phyloP scores from a whole-genome alignment of 2,113 vertebrate species.

The Leuciscus idus region DNA sequence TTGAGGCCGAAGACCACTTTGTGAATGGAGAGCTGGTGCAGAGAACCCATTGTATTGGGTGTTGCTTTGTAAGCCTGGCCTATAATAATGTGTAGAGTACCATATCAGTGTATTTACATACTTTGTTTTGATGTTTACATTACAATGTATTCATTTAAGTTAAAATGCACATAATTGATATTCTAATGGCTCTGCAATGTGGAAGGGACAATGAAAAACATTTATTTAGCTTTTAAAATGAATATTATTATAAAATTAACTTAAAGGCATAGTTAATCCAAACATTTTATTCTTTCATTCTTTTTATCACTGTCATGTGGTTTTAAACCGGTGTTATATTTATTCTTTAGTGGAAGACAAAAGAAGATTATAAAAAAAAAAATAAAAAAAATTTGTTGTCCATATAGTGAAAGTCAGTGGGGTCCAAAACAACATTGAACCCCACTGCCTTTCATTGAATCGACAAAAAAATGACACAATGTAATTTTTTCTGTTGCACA shows the following conservation, averaged over 20 bases:
- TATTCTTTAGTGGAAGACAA: too few species aligned
- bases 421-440: neutral
- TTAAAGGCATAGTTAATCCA: neutral
- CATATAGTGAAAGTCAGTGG: neutral
- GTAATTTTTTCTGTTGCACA: too few species aligned
- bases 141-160: neutral
- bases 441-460: neutral
- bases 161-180: neutral
- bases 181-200: neutral
- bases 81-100: neutral
- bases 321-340: neutral
- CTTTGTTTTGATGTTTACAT: neutral
- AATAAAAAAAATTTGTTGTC: too few species aligned
- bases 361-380: too few species aligned
- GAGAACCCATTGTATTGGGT: neutral
- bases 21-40: neutral
- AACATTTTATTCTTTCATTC: neutral
- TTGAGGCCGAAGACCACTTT: neutral
- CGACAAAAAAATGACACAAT: neutral
- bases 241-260: neutral
- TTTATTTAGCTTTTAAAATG: neutral
- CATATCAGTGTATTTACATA: neutral
- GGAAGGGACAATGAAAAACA: neutral
- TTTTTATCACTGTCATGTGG: neutral
- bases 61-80: neutral